These are phyloP conservation scores for Drosophila maculinotata DNA, from an alignment of 2,888 invertebrate genomes.

Conservation along the genomic window DNA sequence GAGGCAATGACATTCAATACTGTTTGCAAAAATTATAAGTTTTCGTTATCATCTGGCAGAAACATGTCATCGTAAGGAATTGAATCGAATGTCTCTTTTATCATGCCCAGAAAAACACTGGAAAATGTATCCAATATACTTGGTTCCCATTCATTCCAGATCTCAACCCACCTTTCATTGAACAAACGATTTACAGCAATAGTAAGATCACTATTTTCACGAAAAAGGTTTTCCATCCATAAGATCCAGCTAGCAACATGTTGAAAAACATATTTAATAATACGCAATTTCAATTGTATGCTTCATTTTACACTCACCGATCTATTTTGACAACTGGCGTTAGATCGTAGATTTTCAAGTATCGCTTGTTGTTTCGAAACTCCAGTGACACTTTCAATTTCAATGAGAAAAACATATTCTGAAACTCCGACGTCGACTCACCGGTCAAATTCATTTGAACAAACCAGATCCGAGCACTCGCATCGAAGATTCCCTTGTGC, in stretches of 20 bases:
- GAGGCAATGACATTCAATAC: too few species aligned
- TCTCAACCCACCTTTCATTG: conserved; percentile 56
- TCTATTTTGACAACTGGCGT: conserved; percentile 41
- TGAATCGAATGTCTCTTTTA: conserved; percentile 42
- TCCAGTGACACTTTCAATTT: conserved; percentile 52
- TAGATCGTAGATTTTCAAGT: conserved; percentile 53
- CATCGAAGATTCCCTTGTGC: conserved; percentile 45
- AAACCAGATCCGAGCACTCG: conserved; percentile 18
- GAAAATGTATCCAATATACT: conserved; percentile 42
- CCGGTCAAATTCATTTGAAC: conserved; percentile 34
- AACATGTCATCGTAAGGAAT: conserved; percentile 65
- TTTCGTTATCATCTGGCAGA: conserved; percentile 24
- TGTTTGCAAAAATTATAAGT: too few species aligned
- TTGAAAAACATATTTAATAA: neutral
- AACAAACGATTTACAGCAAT: conserved; percentile 50
- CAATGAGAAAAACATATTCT: conserved; percentile 49
- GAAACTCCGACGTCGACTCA: conserved; percentile 47
- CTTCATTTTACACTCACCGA: conserved; percentile 45
- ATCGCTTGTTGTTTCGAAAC: conserved; percentile 57
- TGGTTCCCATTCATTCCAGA: conserved; percentile 61
- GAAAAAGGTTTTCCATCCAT: conserved; percentile 52
- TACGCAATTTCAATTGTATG: neutral
- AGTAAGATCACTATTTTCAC: conserved; percentile 53
- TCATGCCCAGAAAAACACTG: conserved; percentile 34
- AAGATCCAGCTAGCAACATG: conserved; percentile 50